Base-by-base conservation (phyloP, 2,797 vertebrate species). In the Artibeus jamaicensis region DNA sequence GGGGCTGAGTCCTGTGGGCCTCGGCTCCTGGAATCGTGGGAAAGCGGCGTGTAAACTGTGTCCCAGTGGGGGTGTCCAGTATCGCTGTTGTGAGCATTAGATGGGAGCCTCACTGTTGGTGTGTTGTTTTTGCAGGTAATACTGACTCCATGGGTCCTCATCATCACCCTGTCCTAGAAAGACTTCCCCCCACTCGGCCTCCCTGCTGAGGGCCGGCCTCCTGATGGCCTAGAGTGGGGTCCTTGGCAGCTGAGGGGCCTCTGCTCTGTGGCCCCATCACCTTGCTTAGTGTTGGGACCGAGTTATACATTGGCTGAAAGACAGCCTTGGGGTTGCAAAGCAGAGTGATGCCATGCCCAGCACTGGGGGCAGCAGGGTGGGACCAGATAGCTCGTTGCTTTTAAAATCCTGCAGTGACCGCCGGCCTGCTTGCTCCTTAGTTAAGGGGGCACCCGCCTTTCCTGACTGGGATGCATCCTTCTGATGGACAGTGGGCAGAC, bases 101-200 rank as follows among this genome's bases (percentile, higher is more conserved):
- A 22, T 7, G 12, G 34, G 82, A 55, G 18, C 34, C 16, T 79
- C 39, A 3, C 42, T 16, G 3, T 9, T 1, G 59, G n/a, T 4
- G 1, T 44, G 59, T 9, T 0, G 2, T 21, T 22, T 50, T 9
- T 16, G 3, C 34, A 8, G 68, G 9, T 11, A 3, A 8, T 6
- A 1, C 12, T 68, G 59, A 42, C 26, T 18, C 76, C 11, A 21
- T 6, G 26, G 82, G 37, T 21, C n/a, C n/a, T 68, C 34, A 50
- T 21, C 19, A 22, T 37, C 39, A 44, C 0, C 39, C 39, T 7
- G 0, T 26, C 42, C 14, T 48, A 6, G 57, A 26, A 70, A 42
- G 18, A 9, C 34, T 22, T 22, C 7, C 21, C 50, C 26, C 11
- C 3, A 9, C 0, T 1, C 10, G 39, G 78, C 78, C 24, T 18